These are phyloP conservation scores for Prietella phreatophila DNA, from an alignment of 2,113 vertebrate genomes.

Conservation along the genomic window DNA sequence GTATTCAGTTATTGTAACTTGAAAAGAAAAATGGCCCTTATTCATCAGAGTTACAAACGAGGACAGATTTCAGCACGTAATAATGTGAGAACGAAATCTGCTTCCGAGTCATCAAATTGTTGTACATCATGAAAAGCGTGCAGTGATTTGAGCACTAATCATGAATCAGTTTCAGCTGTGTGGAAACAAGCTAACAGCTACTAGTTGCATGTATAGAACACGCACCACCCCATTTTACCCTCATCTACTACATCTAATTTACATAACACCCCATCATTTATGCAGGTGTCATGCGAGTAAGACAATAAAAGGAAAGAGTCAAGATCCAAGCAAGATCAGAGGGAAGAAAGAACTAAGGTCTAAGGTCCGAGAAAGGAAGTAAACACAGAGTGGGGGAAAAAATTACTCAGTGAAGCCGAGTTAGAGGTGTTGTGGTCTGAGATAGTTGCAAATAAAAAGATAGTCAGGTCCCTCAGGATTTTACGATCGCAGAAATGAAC, in stretches of 20 bases:
- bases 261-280: neutral
- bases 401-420: neutral
- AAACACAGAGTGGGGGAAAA: neutral
- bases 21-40: neutral
- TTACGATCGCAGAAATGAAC: too few species aligned
- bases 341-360: neutral
- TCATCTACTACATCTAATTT: neutral
- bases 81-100: neutral
- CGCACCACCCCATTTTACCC: neutral
- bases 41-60: neutral
- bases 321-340: neutral
- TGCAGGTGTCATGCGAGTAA: too few species aligned
- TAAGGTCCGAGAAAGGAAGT: neutral
- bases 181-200: neutral
- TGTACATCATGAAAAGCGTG: neutral
- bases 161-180: neutral
- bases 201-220: neutral
- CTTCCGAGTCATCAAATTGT: neutral
- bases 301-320: neutral
- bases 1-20: neutral
- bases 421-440: neutral
- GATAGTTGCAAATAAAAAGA: neutral
- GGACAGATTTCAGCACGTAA: neutral
- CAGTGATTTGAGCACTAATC: neutral
- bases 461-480: neutral